phyloP scores from a whole-genome alignment of 2,888 invertebrate species.

The Drosophila atripex region DNA sequence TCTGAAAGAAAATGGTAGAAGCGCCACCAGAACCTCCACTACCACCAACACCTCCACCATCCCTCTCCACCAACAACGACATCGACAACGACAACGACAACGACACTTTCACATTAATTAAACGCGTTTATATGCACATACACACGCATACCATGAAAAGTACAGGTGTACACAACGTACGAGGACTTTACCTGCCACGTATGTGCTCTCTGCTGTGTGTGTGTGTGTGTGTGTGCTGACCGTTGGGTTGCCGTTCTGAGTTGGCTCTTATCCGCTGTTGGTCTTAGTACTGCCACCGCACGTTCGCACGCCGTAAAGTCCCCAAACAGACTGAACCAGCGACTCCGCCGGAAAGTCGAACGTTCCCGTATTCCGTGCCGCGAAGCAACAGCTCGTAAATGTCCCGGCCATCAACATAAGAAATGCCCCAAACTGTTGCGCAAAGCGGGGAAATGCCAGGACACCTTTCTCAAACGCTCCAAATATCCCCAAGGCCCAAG shows the following conservation, averaged over 20 bases:
- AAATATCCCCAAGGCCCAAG: constrained; percentile 21
- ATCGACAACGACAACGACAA: constrained; percentile 55
- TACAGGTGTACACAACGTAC: constrained; percentile 49
- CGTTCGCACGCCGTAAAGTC: constrained; percentile 77
- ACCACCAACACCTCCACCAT: constrained; percentile 13
- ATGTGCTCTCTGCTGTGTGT: neutral
- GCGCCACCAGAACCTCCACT: constrained; percentile 7
- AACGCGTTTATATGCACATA: constrained; percentile 71
- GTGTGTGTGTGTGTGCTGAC: constrained; percentile 36
- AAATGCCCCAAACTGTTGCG: constrained; percentile 76
- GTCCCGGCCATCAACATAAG: constrained; percentile 60
- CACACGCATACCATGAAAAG: constrained; percentile 9
- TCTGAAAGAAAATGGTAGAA: constrained; percentile 24
- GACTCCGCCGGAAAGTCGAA: constrained; percentile 36
- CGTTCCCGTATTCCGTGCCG: constrained; percentile 37
- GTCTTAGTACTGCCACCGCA: constrained; percentile 37
- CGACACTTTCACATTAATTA: constrained; percentile 77
- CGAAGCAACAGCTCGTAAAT: constrained; percentile 75
- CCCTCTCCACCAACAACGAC: constrained; percentile 33
- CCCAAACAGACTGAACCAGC: constrained; percentile 65
- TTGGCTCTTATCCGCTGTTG: constrained; percentile 24
- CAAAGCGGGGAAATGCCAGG: constrained; percentile 47
- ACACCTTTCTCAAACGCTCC: neutral
- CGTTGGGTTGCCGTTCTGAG: constrained; percentile 42
- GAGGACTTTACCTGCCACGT: constrained; percentile 22